phyloP scores from a whole-genome alignment of 2,797 vertebrate genomes.

The Champsocephalus gunnari region DNA sequence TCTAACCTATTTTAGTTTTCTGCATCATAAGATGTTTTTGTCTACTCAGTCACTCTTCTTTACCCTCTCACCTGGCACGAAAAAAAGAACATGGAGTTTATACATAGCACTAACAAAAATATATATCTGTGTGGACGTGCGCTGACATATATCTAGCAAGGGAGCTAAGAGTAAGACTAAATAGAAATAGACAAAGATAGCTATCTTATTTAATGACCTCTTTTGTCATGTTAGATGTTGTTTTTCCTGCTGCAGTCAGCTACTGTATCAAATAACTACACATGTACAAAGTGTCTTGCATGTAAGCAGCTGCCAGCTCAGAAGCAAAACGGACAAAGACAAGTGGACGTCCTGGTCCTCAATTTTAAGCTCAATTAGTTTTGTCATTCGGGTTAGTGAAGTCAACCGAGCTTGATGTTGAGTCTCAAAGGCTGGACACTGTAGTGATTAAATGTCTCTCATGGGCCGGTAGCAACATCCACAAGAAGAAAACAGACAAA shows the following conservation, averaged over 20 bases:
- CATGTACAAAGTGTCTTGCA: constrained; percentile 5
- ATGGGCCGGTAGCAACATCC: background rate
- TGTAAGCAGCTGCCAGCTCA: constrained; percentile 35
- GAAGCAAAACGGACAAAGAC: constrained; percentile 31
- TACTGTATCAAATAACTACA: background rate
- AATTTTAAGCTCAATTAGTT: constrained; percentile 59
- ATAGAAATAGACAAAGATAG: background rate
- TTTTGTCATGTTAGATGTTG: background rate
- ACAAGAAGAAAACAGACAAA: constrained; percentile 4
- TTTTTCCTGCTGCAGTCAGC: background rate
- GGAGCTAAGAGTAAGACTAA: background rate
- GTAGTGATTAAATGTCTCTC: constrained; percentile 9
- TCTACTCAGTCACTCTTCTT: constrained; percentile 5
- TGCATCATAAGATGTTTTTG: constrained; percentile 13
- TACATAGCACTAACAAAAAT: background rate
- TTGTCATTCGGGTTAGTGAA: constrained; percentile 33
- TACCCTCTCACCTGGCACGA: constrained; percentile 12
- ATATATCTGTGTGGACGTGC: background rate
- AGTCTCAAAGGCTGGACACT: background rate
- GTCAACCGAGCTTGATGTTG: constrained; percentile 17
- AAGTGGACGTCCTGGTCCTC: constrained; percentile 23
- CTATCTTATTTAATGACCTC: background rate
- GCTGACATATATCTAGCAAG: background rate
- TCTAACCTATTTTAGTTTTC: constrained; percentile 3
- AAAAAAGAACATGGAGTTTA: background rate